Evolutionary conservation across 2,113 vertebrate species (phyloP), one percentile per base, ranked within the genome.

Genomic region (Perca flavescens): DNA sequence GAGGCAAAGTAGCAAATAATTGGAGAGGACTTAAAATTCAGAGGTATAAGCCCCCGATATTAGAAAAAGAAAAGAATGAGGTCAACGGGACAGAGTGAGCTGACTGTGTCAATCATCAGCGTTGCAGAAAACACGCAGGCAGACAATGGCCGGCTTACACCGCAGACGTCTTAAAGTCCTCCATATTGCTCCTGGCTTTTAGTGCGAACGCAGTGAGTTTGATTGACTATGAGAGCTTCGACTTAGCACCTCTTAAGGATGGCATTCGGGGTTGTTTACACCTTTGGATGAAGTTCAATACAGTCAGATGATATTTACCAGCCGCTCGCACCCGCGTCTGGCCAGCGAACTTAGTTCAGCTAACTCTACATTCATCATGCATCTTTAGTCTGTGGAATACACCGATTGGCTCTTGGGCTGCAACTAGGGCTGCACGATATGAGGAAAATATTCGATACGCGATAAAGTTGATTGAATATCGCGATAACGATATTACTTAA

Each of bases 131-230:
- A 93, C 83, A 92, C 82, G 85, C 84, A 86, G 80, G 66, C 82
- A 88, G 88, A 93, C 91, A 94, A 93, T 93, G 67, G 93, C 85
- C 92, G 89, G 91, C 92, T 94, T 94, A 93, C 92, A 94, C 94
- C 89, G 82, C 83, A 84, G 87, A 70, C 57, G 82, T 91, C 92
- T 93, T 89, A 87, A 88, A 88, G 81, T 86, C 68, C 89, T 77
- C 85, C 46, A 76, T 85, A 79, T 86, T 88, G 86, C 89, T 47
- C 71, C 4, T 22, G 78, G 80, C 82, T 86, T 10, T 43, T 70
- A 70, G 65, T 25, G 61, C 73, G 80, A 86, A 67, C 65, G 72
- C 83, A 28, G 60, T 64, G 71, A 65, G 60, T 88, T 63, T 89
- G 86, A 88, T 82, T 84, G 67, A 70, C 16, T 83, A 87, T 89